Evolutionary conservation across 2,113 vertebrate genomes (phyloP), one percentile per base, ranked within the genome.

Genomic region (Tinamus guttatus): DNA sequence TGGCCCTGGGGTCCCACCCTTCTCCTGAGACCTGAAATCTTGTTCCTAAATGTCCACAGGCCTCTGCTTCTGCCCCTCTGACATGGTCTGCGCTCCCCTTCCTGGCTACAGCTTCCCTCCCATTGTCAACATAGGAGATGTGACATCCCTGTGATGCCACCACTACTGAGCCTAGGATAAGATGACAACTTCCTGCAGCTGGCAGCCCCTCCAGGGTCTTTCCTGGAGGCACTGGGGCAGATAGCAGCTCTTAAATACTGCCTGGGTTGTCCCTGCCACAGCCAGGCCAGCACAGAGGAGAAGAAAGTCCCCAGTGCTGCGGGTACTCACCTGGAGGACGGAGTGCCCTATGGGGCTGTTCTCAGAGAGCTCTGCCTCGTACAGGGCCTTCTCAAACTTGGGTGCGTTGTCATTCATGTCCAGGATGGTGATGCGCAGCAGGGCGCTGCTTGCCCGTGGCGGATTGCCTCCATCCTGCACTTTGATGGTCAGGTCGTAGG

Each of bases 391-490:
- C 97, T 99, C 99, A 0, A 99, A 99, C 94, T 99, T 99, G 38
- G 99, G 99, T 0, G 98, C 97, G 0, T 99, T 99, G 98, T 99
- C 99, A 1, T 99, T 99, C 98, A 99, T 99, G 96, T 99, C 99
- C 3, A 98, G 98, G 89, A 99, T 98, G 18, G 99, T 99, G 96
- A 99, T 98, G 28, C 99, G 98, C 41, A 99, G 98, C 89, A 99
- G 96, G 59, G 99, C 99, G 0, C 99, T 99, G 98, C 99, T 99
- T 2, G 98, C 98, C 6, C 99, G 98, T 0, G 98, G 97, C 0
- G 99, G 99, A 60, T 69, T 98, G 34, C 99, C 99, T 0, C 99
- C 99, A 3, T 99, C 99, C 96, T 99, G 98, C 79, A 99, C 99
- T 38, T 98, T 98, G 96, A 99, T 99, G 93, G 98, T 99, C 94